phyloP scores from a whole-genome alignment of 2,888 invertebrate genomes.

The Operophtera brumata region DNA sequence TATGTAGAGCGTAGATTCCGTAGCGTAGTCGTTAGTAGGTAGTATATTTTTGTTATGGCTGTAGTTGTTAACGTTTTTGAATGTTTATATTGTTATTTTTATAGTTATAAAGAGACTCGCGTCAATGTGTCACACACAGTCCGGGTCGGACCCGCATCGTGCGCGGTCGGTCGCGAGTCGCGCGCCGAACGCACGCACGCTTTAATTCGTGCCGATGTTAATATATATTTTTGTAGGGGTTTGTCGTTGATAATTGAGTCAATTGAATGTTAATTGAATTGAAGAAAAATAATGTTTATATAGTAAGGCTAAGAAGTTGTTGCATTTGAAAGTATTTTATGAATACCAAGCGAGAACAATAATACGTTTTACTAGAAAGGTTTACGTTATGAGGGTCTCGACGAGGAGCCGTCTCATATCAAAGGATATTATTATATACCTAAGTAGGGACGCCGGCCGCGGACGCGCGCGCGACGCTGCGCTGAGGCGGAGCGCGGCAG shows the following conservation, averaged over 20 bases:
- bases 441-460: not conserved
- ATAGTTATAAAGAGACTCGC: conserved; percentile 68
- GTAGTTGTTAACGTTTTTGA: conserved; percentile 79
- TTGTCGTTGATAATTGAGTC: conserved; percentile 79
- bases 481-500: no score
- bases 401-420: conserved; percentile 73
- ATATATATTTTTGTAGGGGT: conserved; percentile 80
- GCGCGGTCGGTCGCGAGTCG: conserved; percentile 29
- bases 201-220: conserved; percentile 74
- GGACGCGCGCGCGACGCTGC: not conserved
- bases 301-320: conserved; percentile 79
- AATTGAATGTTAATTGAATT: conserved; percentile 79
- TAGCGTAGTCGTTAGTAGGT: conserved; percentile 78
- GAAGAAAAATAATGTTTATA: conserved; percentile 76
- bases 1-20: conserved; percentile 76
- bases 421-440: conserved; percentile 60
- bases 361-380: conserved; percentile 78
- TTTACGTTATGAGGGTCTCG: conserved; percentile 73
- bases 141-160: conserved; percentile 47
- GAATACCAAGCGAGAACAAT: conserved; percentile 79
- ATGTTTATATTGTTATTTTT: conserved; percentile 72
- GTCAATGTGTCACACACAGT: conserved; percentile 49
- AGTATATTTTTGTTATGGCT: conserved; percentile 80
- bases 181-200: conserved; percentile 27
- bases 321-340: conserved; percentile 81